Evolutionary conservation across 2,113 vertebrate species (phyloP).

Genomic region (Hydropotes inermis): DNA sequence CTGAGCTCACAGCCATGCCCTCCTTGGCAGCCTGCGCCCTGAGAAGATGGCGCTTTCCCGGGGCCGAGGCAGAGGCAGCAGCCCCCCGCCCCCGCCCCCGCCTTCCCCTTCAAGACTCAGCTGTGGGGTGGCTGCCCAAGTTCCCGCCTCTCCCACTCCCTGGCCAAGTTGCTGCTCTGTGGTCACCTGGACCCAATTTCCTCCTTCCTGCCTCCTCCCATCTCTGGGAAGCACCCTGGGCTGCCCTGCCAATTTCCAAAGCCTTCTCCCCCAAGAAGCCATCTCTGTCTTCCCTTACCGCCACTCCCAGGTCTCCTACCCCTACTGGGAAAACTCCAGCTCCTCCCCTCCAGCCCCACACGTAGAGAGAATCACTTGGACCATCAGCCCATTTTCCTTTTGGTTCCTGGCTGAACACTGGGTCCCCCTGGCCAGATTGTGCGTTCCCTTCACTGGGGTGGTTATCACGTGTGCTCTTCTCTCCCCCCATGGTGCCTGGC

Average conservation of each 20-base stretch:
- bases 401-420: conserved; percentile 73
- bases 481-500: neutral
- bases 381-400: conserved; percentile 60
- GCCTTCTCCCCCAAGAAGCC: conserved; percentile 41
- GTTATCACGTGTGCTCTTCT: conserved; percentile 14
- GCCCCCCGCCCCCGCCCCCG: too few species aligned
- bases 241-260: conserved; percentile 33
- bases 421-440: conserved; percentile 41
- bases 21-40: conserved; percentile 35
- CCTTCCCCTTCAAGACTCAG: neutral
- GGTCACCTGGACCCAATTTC: conserved; percentile 77
- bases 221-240: conserved; percentile 52
- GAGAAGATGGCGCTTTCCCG: conserved; percentile 52
- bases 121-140: conserved; percentile 49
- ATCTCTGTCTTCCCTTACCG: neutral
- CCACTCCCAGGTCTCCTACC: neutral
- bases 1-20: neutral
- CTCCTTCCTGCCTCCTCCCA: conserved; percentile 39
- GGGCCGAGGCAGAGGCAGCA: neutral
- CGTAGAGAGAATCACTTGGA: conserved; percentile 56
- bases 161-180: conserved; percentile 70
- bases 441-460: conserved; percentile 9
- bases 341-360: neutral
- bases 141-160: conserved; percentile 36
- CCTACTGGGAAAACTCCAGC: fast-evolving